These are phyloP conservation scores for Corythaeola cristata DNA, from an alignment of 2,113 vertebrate species.

Conservation along the genomic window DNA sequence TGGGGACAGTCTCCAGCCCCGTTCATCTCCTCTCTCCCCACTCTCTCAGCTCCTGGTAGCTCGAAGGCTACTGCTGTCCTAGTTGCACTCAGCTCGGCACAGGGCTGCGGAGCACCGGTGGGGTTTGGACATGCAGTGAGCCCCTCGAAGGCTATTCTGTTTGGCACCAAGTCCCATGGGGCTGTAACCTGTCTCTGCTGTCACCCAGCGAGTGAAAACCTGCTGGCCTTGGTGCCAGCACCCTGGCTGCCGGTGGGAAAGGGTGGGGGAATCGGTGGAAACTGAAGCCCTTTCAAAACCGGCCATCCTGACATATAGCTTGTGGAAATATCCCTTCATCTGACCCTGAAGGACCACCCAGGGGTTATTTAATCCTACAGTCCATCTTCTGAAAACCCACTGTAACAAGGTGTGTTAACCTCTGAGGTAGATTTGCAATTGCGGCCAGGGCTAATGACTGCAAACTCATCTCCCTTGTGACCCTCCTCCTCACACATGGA, in stretches of 20 bases:
- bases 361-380: background rate
- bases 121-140: background rate
- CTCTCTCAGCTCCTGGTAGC: background rate
- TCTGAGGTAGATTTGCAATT: background rate
- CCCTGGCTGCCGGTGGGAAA: background rate
- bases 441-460: background rate
- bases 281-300: background rate
- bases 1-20: background rate
- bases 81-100: background rate
- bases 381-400: background rate
- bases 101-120: background rate
- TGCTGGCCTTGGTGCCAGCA: background rate
- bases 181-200: background rate
- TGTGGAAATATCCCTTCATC: background rate
- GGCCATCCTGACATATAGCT: background rate
- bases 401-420: conserved; percentile 28
- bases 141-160: background rate
- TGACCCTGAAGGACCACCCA: conserved; percentile 42
- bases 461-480: conserved; percentile 2
- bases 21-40: background rate
- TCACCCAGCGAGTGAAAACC: background rate
- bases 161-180: background rate
- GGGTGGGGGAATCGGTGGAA: rapidly evolving
- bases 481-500: conserved; percentile 23
- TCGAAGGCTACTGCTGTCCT: rapidly evolving